These are phyloP conservation scores for Ornithoptera priamus DNA, from an alignment of 2,888 invertebrate genomes.

Conservation along the genomic window DNA sequence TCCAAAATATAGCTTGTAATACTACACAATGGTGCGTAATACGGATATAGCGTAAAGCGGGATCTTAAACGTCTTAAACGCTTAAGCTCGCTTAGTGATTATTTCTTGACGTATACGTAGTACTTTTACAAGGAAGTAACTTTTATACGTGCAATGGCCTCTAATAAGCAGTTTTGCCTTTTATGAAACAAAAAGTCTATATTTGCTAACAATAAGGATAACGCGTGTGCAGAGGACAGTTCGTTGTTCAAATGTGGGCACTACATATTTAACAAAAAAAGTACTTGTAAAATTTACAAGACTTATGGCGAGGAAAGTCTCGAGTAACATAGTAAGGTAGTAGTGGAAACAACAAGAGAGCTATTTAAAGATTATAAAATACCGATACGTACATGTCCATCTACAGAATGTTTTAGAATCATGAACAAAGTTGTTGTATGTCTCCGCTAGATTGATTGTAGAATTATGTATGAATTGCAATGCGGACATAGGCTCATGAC, in stretches of 20 bases:
- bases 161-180: constrained; percentile 42
- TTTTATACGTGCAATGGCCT: constrained; percentile 48
- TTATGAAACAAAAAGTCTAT: constrained; percentile 49
- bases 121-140: constrained; percentile 43
- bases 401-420: constrained; percentile 35
- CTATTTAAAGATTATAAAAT: not conserved
- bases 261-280: too few relatives aligned
- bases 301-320: too few relatives aligned
- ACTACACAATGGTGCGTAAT: too few relatives aligned
- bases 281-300: too few relatives aligned
- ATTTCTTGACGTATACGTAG: too few relatives aligned
- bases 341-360: too few relatives aligned
- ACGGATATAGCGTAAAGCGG: too few relatives aligned
- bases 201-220: constrained; percentile 48
- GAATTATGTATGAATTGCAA: constrained; percentile 10
- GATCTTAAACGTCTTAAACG: too few relatives aligned
- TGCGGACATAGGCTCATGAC: constrained; percentile 20
- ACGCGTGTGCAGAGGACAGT: constrained; percentile 38
- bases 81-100: too few relatives aligned
- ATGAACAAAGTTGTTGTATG: constrained; percentile 11
- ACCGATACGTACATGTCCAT: not conserved
- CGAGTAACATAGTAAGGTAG: too few relatives aligned
- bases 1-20: too few relatives aligned
- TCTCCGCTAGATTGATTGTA: constrained; percentile 28
- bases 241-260: too few relatives aligned